phyloP scores from a whole-genome alignment of 2,113 vertebrate species.

The Seriola rivoliana region DNA sequence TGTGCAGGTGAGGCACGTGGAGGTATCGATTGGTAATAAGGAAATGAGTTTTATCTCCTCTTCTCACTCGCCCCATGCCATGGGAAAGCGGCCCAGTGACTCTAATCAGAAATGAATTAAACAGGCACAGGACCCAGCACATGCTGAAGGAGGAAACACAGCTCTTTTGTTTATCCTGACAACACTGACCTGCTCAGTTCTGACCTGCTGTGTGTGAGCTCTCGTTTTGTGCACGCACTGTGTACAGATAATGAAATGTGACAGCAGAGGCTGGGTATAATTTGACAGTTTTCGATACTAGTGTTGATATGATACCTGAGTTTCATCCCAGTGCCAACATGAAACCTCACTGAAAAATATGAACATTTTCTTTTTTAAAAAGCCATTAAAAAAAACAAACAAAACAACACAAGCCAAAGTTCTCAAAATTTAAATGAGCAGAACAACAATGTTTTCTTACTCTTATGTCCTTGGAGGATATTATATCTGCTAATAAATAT shows the following conservation, averaged over 20 bases:
- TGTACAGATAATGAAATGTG: not conserved
- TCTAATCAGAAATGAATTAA: constrained; percentile 67
- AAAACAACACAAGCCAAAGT: no score
- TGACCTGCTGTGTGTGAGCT: not conserved
- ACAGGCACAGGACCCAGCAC: constrained; percentile 44
- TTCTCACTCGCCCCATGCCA: not conserved
- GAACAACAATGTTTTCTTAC: no score
- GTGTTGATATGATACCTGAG: not conserved
- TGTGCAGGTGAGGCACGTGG: constrained; percentile 52
- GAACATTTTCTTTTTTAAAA: not conserved
- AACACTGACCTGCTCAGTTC: not conserved
- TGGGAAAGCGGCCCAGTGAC: constrained; percentile 49
- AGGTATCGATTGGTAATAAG: constrained; percentile 65
- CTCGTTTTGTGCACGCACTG: not conserved
- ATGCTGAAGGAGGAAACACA: constrained; percentile 1
- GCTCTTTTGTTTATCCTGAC: constrained; percentile 8
- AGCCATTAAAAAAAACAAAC: no score
- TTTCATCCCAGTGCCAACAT: not conserved
- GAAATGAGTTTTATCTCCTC: constrained; percentile 57
- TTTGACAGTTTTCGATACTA: not conserved
- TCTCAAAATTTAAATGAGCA: no score
- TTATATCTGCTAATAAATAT: not conserved
- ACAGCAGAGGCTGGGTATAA: not conserved
- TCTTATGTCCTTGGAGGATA: not conserved
- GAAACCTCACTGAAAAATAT: not conserved